phyloP scores from a whole-genome alignment of 2,888 invertebrate species.

The Leptopilina myrica region DNA sequence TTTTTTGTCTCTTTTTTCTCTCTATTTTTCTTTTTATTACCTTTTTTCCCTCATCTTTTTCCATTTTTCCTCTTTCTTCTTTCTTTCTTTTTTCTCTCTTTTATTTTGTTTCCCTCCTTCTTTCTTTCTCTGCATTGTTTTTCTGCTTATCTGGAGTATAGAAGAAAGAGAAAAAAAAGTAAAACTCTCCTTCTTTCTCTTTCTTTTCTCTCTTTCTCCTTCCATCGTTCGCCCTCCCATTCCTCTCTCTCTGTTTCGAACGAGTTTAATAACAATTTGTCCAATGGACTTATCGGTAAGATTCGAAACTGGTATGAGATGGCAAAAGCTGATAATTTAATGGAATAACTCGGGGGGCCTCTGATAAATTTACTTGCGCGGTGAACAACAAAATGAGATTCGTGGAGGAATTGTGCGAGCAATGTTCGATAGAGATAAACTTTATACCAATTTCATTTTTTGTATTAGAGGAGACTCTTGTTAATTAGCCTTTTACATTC shows the following conservation, averaged over 20 bases:
- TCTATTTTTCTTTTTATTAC: too few species aligned
- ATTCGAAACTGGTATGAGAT: constrained; percentile 36
- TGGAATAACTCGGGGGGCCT: constrained; percentile 35
- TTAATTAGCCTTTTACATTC: constrained; percentile 17
- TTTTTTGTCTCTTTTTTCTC: too few species aligned
- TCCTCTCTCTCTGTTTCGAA: constrained; percentile 19
- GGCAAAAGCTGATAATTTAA: constrained; percentile 38
- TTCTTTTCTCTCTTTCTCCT: too few species aligned
- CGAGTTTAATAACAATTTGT: constrained; percentile 41
- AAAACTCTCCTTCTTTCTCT: too few species aligned
- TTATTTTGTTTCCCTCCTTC: not conserved
- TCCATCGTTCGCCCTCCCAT: not conserved
- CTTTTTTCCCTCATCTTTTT: too few species aligned
- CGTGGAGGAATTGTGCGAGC: constrained; percentile 28
- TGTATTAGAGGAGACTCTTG: not conserved
- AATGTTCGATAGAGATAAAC: constrained; percentile 23
- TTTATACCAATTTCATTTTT: constrained; percentile 25
- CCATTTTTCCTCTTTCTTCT: too few species aligned
- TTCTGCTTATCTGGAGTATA: too few species aligned
- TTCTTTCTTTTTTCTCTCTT: too few species aligned
- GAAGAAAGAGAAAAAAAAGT: too few species aligned
- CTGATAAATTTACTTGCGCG: constrained; percentile 35
- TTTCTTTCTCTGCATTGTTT: not conserved
- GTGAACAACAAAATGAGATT: constrained; percentile 33
- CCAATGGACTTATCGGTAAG: constrained; percentile 17